These are phyloP conservation scores for Dromas ardeola DNA, from an alignment of 2,113 vertebrate genomes.

Conservation along the genomic window DNA sequence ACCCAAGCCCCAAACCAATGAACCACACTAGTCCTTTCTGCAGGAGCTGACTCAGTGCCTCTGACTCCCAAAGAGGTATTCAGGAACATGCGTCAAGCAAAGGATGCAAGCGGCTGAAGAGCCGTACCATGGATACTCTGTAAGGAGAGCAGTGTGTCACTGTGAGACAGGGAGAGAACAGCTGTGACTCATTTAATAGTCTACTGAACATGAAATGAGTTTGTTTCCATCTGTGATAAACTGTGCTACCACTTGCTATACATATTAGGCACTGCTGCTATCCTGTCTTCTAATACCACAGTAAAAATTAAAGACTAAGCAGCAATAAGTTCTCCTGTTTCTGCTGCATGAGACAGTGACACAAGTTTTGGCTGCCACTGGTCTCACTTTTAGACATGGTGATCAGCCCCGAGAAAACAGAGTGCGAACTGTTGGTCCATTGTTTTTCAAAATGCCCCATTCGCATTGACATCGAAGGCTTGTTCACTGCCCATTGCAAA, in stretches of 20 bases:
- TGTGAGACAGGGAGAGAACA: neutral
- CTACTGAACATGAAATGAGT: constrained; percentile 44
- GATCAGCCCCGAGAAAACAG: neutral
- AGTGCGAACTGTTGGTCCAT: neutral
- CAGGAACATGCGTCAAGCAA: accelerated
- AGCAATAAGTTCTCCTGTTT: neutral
- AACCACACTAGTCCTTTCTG: neutral
- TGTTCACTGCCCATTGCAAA: neutral
- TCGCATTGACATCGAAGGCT: neutral
- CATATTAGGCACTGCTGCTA: neutral
- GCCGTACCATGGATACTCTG: neutral
- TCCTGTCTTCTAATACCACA: neutral
- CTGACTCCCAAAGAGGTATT: neutral
- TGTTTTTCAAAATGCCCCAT: neutral
- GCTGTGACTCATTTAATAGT: constrained; percentile 25
- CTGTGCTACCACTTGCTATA: neutral
- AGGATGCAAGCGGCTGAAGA: neutral
- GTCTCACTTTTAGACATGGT: neutral
- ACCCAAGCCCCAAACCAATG: neutral
- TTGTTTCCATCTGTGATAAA: constrained; percentile 36
- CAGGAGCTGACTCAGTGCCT: neutral
- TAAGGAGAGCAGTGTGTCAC: neutral
- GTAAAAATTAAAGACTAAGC: constrained; percentile 24
- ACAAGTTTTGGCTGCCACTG: neutral
- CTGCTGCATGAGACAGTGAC: neutral